phyloP scores from a whole-genome alignment of 2,888 invertebrate genomes.

The Chrysodeixis includens region DNA sequence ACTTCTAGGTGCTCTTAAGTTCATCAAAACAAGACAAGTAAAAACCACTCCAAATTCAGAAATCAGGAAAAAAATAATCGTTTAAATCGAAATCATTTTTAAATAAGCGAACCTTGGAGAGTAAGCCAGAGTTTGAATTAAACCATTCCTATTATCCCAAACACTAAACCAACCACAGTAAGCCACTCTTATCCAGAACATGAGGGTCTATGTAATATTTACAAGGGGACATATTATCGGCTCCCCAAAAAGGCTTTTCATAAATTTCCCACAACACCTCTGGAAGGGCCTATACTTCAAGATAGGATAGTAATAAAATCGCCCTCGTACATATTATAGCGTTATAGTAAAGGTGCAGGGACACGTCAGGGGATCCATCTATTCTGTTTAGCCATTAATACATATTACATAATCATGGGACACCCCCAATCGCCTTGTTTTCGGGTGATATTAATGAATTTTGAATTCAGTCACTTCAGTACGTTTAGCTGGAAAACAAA shows the following conservation, averaged over 20 bases:
- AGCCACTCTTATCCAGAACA: conserved; percentile 53
- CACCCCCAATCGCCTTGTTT: conserved; percentile 48
- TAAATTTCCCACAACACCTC: conserved; percentile 76
- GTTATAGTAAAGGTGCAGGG: conserved; percentile 77
- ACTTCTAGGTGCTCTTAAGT: too few species aligned
- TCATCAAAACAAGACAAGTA: too few species aligned
- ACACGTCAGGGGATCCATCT: conserved; percentile 81
- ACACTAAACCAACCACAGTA: conserved; percentile 41
- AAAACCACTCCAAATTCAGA: too few species aligned
- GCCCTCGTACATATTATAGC: conserved; percentile 82
- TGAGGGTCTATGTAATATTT: conserved; percentile 68
- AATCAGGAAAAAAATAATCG: too few species aligned
- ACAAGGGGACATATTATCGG: conserved; percentile 68
- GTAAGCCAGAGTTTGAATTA: not conserved
- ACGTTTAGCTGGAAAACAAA: not conserved
- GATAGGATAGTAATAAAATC: conserved; percentile 83
- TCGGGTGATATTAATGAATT: conserved; percentile 45
- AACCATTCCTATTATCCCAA: conserved; percentile 20
- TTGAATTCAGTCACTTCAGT: conserved; percentile 25
- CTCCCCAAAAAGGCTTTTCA: conserved; percentile 73
- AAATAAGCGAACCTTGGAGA: not conserved
- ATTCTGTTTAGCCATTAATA: conserved; percentile 84
- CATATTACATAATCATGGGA: conserved; percentile 70
- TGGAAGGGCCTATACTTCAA: conserved; percentile 74
- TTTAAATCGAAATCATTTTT: too few species aligned